Base-by-base conservation (phyloP, 30 jellyfish, hydroid and myxozoan species). In the Turritopsis dohrnii region DNA sequence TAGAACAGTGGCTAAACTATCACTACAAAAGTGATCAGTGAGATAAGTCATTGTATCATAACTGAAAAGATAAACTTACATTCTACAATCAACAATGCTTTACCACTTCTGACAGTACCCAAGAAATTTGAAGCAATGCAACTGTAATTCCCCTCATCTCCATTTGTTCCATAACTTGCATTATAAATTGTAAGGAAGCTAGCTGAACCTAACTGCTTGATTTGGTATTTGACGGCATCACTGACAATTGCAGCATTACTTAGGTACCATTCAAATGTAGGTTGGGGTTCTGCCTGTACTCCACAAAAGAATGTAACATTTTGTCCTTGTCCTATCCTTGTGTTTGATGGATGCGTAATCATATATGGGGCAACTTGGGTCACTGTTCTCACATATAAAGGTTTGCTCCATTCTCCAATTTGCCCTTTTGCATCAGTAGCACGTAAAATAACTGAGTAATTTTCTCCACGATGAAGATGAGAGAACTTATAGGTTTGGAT, bases 341-440 rank as follows among this genome's bases (percentile, higher is more conserved):
- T 29, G 16, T 41, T 13, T n/a, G 18, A n/a, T 16, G 89, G 89
- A 20, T 71, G 31, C 7, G 19, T 7, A 21, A 82, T 16, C 31
- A 82, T 23, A 28, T 17, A 26, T 7, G 89, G 89, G 21, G 28
- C 28, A 65, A 82, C 26, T 71, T 82, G 53, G 16, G 87, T 65
- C 7, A 82, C 86, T 21, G 86, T 25, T 17, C 72, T 66, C 26
- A 65, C 24, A 65, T 26, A 28, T 1, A 82, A 66, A 0, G 74
- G 74, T 21, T 72, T 1, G 52, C 89, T 82, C 89, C 89, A 82
- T 24, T 21, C 28, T 30, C 89, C 89, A 23, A 52, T 29, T 65
- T 82, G 89, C 41, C 71, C 54, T 72, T 65, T 82, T 3, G 23
- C 65, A 7, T 71, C 85, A 29, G 85, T 65, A 24, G 89, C 86